A percentile compares a stretch with the other conserved stretches of the same genome.
These are phyloP conservation scores for Poecile montanus DNA, from an alignment of 2,797 vertebrate genomes.

Conservation along the genomic window DNA sequence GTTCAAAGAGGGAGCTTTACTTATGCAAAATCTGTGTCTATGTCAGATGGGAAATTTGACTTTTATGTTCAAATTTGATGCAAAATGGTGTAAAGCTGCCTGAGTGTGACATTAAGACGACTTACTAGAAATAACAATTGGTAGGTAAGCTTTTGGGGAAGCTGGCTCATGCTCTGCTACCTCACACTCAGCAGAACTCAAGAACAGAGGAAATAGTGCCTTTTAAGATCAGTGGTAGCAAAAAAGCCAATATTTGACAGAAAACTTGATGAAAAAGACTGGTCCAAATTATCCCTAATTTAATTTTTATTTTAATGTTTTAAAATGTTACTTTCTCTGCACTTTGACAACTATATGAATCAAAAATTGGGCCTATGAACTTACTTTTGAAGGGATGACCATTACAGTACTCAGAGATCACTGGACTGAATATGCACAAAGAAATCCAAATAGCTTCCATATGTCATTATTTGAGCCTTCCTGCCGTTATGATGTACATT, in stretches of 20 bases:
- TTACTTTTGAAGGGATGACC: not conserved
- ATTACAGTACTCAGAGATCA: not conserved
- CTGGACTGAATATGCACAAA: not conserved
- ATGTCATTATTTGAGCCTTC: not conserved
- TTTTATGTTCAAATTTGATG: not conserved
- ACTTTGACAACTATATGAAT: not conserved
- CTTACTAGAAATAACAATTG: not conserved
- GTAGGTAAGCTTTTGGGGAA: not conserved
- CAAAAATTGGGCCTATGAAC: not conserved
- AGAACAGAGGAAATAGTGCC: not conserved
- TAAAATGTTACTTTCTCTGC: not conserved
- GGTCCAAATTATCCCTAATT: not conserved
- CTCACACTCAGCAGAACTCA: not conserved
- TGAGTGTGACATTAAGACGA: not conserved
- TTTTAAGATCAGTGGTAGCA: not conserved
- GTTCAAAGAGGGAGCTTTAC: not conserved
- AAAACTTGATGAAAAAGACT: not conserved
- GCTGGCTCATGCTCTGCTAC: not conserved
- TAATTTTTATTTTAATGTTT: not conserved
- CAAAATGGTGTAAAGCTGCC: not conserved
- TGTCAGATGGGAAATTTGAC: not conserved
- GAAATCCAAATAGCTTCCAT: not conserved
- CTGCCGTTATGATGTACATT: not conserved
- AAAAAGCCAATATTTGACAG: not conserved
- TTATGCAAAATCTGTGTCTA: not conserved